These are phyloP conservation scores for Tipula helvola DNA, from an alignment of 2,888 invertebrate genomes.

Conservation along the genomic window DNA sequence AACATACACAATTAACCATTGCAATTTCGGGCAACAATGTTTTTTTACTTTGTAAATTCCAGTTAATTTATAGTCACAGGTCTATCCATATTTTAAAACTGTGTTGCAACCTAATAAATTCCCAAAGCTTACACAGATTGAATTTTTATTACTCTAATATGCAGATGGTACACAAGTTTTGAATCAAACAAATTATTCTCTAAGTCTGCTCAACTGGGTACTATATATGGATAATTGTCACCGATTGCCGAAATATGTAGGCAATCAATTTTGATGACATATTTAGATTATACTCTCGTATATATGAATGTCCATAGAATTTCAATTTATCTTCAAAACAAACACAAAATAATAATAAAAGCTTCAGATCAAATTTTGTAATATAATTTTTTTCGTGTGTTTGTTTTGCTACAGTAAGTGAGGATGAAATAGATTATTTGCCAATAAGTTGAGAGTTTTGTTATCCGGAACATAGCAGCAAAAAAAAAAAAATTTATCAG, in stretches of 20 bases:
- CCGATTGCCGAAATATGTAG: neutral
- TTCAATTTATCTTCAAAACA: neutral
- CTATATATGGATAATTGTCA: neutral
- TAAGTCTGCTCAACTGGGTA: neutral
- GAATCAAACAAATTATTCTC: neutral
- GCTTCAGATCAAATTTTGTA: neutral
- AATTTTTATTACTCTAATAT: neutral
- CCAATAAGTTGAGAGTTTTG: constrained; percentile 4
- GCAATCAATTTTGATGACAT: neutral
- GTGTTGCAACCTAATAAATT: no score
- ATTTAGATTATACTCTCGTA: neutral
- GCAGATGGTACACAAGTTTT: neutral
- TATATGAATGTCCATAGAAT: neutral
- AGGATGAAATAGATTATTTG: neutral
- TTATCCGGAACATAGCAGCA: neutral
- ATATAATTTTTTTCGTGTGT: neutral
- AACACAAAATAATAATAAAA: neutral
- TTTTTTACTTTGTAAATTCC: no score
- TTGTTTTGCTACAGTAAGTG: neutral
- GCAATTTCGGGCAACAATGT: no score
- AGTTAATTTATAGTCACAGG: no score
- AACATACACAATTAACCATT: no score
- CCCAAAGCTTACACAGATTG: no score
- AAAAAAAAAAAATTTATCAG: neutral
- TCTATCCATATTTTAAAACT: no score